A percentile compares a stretch with the other conserved stretches of the same genome.
phyloP scores from a whole-genome alignment of 1,140 invertebrate genomes.

The Temnothorax nylanderi region DNA sequence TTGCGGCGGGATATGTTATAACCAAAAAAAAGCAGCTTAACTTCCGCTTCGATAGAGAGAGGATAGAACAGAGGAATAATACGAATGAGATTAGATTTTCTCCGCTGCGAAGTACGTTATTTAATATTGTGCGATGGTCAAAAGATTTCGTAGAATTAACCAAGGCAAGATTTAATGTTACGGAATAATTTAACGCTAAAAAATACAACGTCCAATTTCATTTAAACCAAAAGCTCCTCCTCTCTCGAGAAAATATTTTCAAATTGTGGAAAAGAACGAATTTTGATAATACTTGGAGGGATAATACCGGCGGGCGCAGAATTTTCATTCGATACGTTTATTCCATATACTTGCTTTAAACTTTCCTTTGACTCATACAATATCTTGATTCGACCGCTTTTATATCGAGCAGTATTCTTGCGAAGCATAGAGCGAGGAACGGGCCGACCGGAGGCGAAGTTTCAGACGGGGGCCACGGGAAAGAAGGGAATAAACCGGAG shows the following conservation, averaged over 20 bases:
- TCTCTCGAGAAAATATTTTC: background rate
- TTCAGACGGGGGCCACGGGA: conserved; percentile 59
- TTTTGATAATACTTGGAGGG: conserved; percentile 20
- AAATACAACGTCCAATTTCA: background rate
- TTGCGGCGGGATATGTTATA: conserved; percentile 39
- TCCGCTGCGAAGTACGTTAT: background rate
- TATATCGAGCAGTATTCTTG: conserved; percentile 63
- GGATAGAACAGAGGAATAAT: background rate
- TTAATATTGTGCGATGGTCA: background rate
- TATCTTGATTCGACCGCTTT: conserved; percentile 58
- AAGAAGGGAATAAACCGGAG: conserved; percentile 56
- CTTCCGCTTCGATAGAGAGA: background rate
- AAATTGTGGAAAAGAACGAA: background rate
- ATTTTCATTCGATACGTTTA: conserved; percentile 53
- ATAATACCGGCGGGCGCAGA: conserved; percentile 14
- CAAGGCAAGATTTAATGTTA: background rate
- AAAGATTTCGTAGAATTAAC: conserved; percentile 24
- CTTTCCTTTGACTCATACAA: conserved; percentile 65
- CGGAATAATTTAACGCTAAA: background rate
- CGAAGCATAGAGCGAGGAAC: conserved; percentile 10
- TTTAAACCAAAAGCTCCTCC: background rate
- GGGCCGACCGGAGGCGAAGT: conserved; percentile 57
- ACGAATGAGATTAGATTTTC: conserved; percentile 20
- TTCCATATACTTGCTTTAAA: conserved; percentile 50
- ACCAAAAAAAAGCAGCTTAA: conserved; percentile 10